A percentile compares a stretch with the other conserved stretches of the same genome.
These are phyloP conservation scores for Budorcas taxicolor DNA, from an alignment of 2,113 vertebrate species.

Conservation along the genomic window DNA sequence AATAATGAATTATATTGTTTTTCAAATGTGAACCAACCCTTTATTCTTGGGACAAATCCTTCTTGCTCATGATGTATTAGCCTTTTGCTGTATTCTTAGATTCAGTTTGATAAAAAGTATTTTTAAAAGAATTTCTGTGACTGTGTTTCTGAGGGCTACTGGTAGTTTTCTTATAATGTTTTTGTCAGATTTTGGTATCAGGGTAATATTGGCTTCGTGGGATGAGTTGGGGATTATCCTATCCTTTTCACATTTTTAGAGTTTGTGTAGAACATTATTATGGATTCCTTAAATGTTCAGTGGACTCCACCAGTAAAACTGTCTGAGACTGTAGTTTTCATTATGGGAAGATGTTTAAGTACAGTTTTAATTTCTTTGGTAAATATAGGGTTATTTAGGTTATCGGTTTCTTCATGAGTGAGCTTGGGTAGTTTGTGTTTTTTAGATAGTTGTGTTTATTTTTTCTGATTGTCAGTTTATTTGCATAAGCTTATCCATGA, in stretches of 20 bases:
- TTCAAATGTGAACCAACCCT: neutral
- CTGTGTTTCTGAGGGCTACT: neutral
- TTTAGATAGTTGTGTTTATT: neutral
- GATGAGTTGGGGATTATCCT: neutral
- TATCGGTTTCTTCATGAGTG: neutral
- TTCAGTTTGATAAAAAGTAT: neutral
- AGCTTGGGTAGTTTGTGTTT: neutral
- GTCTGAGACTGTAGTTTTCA: neutral
- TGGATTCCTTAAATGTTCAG: neutral
- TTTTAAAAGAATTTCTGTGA: neutral
- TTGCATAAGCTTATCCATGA: neutral
- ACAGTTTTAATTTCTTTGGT: neutral
- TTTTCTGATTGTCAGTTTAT: neutral
- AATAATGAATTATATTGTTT: neutral
- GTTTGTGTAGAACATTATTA: neutral
- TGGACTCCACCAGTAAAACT: neutral
- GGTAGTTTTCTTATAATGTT: neutral
- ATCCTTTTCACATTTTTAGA: neutral
- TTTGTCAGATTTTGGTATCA: neutral
- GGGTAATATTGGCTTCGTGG: neutral
- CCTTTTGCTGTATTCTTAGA: neutral
- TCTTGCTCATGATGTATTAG: neutral
- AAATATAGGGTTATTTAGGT: neutral
- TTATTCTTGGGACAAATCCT: neutral
- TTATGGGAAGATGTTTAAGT: neutral